Conservation (phyloP, 2,113 vertebrate genomes). For the Cephalopholis sonnerati region DNA sequence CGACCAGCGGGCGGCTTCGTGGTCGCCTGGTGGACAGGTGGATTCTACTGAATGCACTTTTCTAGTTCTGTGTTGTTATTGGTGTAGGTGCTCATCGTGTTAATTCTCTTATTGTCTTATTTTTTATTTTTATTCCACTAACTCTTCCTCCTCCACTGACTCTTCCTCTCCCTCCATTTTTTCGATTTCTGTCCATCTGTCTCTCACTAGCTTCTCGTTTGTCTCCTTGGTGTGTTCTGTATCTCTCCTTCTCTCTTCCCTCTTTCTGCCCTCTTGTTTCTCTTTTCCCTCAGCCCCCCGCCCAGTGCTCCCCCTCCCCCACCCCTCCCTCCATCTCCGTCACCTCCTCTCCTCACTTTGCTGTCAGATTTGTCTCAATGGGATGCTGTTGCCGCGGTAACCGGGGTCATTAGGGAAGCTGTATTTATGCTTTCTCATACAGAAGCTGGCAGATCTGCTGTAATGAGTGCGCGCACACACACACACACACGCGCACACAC, state of each 20-base stretch:
- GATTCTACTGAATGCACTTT: too few relatives aligned
- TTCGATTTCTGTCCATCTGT: too few relatives aligned
- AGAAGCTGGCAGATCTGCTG: conserved; percentile 46
- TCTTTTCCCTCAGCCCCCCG: too few relatives aligned
- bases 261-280: neutral
- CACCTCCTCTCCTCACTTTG: conserved; percentile 33
- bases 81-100: too few relatives aligned
- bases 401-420: conserved; percentile 64
- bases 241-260: neutral
- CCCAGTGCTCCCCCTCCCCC: neutral
- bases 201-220: neutral
- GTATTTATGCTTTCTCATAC: conserved; percentile 59
- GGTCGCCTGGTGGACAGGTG: too few relatives aligned
- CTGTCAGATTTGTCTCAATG: conserved; percentile 70
- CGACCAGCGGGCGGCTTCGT: too few relatives aligned
- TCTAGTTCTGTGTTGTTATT: too few relatives aligned
- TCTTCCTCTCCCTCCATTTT: too few relatives aligned
- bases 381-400: conserved; percentile 69
- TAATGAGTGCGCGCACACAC: conserved; percentile 37
- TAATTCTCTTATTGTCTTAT: too few relatives aligned
- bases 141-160: too few relatives aligned
- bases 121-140: too few relatives aligned
- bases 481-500: neutral
- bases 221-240: neutral
- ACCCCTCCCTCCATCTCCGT: conserved; percentile 4